Evolutionary conservation across 1,140 invertebrate species (phyloP), one percentile per base, ranked within the genome.

Genomic region (Leptinotarsa defecta): DNA sequence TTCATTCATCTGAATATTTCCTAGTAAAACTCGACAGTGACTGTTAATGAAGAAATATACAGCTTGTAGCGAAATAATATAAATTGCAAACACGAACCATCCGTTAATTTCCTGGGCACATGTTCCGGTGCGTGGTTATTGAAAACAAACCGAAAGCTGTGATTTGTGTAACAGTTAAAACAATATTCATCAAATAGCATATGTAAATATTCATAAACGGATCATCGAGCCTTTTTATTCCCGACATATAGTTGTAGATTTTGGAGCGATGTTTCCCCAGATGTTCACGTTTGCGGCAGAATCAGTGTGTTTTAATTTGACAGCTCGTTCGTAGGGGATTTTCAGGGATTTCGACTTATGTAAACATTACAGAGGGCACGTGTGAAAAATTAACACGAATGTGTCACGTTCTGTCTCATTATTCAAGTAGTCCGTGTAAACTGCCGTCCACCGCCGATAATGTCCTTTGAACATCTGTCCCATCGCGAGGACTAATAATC

Each of bases 361-460:
- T 73, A 78, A 77, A 80, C 77, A 57, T 57, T 65, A 71, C 43
- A 73, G 22, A 52, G 69, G 77, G 78, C 79, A 82, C 81, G 78
- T 80, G 77, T 81, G 78, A 81, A 83, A 81, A 83, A 83, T 83
- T 81, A 83, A 83, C 79, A 76, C 80, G 75, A 65, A 81, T 82
- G 81, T 82, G 81, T 82, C 81, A 82, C 81, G 81, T 81, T 74
- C 76, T 71, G 78, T 74, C 76, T 70, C 76, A 78, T 79, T 81
- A 78, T 82, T 78, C 70, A 71, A 71, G 70, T 71, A 19, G 52
- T 15, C 52, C 52, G n/a, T 57, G 52, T 57, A 57, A 57, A 68
- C 22, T 68, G 27, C 27, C 65, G 65, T 13, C 43, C 19, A 68
- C 65, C 65, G 27, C 65, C 65, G 65, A 68, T 68, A 68, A 68